Base-by-base conservation (phyloP, 2,888 invertebrate species). In the Ectemnius lituratus region DNA sequence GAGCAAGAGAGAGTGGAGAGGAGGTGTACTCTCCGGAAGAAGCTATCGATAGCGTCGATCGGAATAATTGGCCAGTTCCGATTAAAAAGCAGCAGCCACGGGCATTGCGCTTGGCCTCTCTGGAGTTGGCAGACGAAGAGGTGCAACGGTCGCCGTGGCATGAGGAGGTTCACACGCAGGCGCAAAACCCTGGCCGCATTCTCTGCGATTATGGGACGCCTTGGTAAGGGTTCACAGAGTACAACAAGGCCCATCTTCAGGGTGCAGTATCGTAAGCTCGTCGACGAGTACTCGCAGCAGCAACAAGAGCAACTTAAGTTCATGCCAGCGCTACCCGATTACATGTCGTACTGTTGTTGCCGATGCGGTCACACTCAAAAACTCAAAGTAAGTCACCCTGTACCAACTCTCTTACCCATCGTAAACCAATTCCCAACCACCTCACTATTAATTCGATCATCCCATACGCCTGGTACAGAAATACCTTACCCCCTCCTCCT, bases 361-460 rank as follows among this genome's bases (percentile, higher is more conserved):
- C 93, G 93, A 84, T 93, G 93, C 84, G 93, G 93, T 73, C 93
- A 93, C 89, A 92, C 92, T 85, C 93, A 93, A 87, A 93, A 93
- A 86, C 87, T 93, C 78, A 92, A 93, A 93, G 93, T 93, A 91
- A 90, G 89, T 88, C 52, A 20, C 52, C 14, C 23, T 3, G 23
- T 23, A 23, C 23, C 3, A 23, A 23, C 23, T 6, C 14, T 37
- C 14, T 11, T 37, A 37, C 37, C 37, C 37, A 11, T 23, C 23
- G 23, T 23, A 23, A 23, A 23, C 37, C 37, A 8, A 1, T 3
- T 37, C 37, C 37, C 37, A 23, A 23, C 37, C 37, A 11, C 37
- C 37, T 37, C 11, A 11, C 37, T 8, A 37, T 37, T 37, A 4
- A 37, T 37, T 37, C 37, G 37, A 37, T 37, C 37, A 11, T 8